Percentiles rank a stretch among this genome's conserved stretches.
phyloP scores from a whole-genome alignment of 1,140 invertebrate species.

The Drosophila mojavensis region DNA sequence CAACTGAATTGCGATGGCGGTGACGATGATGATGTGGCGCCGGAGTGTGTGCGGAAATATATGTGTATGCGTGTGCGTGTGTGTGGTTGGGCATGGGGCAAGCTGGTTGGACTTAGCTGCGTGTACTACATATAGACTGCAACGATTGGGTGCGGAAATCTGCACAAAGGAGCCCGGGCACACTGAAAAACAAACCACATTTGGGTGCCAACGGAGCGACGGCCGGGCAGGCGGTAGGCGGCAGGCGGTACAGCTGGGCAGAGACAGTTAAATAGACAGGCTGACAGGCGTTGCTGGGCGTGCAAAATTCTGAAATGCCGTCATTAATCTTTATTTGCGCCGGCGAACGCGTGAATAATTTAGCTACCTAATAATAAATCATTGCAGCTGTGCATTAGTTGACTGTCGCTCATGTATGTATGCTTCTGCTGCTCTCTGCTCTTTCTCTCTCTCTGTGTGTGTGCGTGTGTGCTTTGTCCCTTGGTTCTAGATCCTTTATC shows the following conservation, averaged over 20 bases:
- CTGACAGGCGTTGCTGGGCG: constrained; percentile 68
- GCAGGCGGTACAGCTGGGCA: constrained; percentile 8
- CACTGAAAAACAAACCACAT: constrained; percentile 41
- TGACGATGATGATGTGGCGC: constrained; percentile 8
- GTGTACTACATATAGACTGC: constrained; percentile 19
- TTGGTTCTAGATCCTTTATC: constrained; percentile 27
- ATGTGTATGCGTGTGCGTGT: constrained; percentile 14
- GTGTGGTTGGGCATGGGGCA: constrained; percentile 12
- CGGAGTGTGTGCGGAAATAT: background rate
- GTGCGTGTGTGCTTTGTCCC: constrained; percentile 12
- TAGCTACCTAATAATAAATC: constrained; percentile 81
- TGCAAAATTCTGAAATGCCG: constrained; percentile 74
- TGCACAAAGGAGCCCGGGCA: constrained; percentile 62
- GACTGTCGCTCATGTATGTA: constrained; percentile 39
- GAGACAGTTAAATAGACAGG: constrained; percentile 75
- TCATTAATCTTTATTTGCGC: constrained; percentile 81
- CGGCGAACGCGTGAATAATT: constrained; percentile 77
- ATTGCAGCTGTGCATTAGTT: constrained; percentile 80
- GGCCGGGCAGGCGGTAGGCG: no score
- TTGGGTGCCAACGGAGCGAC: no score
- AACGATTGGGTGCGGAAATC: constrained; percentile 68
- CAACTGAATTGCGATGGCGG: constrained; percentile 65
- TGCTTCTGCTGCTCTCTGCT: background rate
- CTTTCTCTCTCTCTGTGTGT: background rate
- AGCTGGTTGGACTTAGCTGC: constrained; percentile 21